These are phyloP conservation scores for Phalacrocorax aristotelis DNA, from an alignment of 2,113 vertebrate species.

Conservation along the genomic window DNA sequence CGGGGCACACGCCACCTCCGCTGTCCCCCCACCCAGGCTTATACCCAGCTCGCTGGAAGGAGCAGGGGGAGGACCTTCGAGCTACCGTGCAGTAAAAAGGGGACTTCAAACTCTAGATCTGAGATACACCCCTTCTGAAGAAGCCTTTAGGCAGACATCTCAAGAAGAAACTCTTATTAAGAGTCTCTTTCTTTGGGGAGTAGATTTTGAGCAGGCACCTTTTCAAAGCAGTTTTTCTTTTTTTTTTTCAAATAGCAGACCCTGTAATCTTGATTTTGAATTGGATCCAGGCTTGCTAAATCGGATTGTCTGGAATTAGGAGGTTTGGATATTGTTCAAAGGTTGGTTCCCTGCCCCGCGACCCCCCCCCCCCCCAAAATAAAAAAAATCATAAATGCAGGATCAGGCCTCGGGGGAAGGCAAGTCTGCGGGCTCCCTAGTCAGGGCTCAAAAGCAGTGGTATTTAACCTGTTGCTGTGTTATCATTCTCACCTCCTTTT, in stretches of 20 bases:
- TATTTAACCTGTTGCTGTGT: not conserved
- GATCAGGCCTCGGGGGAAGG: not conserved
- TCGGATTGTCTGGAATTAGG: slow-evolving; percentile 14
- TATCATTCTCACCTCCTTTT: not conserved
- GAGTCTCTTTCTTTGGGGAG: not conserved
- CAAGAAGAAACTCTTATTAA: not conserved
- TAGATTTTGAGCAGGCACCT: slow-evolving; percentile 12
- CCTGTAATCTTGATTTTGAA: not conserved
- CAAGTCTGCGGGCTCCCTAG: not conserved
- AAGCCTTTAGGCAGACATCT: slow-evolving; percentile 4
- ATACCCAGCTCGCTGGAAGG: not conserved
- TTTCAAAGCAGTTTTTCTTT: not conserved
- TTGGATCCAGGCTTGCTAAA: slow-evolving; percentile 34
- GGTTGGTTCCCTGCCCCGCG: too few species aligned
- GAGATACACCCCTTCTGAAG: not conserved
- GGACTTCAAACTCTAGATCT: not conserved
- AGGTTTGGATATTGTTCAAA: not conserved
- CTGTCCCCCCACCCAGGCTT: not conserved
- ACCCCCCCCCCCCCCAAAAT: accelerated
- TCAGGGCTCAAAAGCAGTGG: not conserved
- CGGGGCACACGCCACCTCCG: not conserved
- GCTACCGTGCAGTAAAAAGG: not conserved
- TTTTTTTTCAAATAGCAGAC: not conserved
- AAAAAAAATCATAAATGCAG: not conserved
- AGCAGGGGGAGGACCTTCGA: not conserved